phyloP scores from a whole-genome alignment of 2,888 invertebrate species.

The Formica aserva region DNA sequence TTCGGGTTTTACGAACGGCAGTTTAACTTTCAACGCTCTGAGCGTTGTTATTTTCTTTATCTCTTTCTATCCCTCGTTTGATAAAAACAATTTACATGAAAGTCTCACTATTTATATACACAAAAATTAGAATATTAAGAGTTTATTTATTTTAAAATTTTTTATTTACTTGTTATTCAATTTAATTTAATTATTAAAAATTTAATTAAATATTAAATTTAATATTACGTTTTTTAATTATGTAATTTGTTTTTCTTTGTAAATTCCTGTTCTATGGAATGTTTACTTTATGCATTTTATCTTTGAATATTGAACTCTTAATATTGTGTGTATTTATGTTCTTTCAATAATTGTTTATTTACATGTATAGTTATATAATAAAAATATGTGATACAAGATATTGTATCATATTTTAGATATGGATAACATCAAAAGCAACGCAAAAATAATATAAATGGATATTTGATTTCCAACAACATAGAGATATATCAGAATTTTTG shows the following conservation, averaged over 20 bases:
- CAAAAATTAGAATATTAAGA: not conserved
- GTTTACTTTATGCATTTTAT: not conserved
- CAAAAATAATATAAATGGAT: not conserved
- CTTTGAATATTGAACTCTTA: not conserved
- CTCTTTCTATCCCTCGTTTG: not conserved
- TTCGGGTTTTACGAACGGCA: constrained; percentile 1
- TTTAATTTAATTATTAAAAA: not conserved
- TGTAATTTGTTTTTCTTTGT: not conserved
- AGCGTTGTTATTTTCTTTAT: not conserved
- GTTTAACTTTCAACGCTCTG: constrained; percentile 6
- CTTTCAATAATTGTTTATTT: not conserved
- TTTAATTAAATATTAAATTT: not conserved
- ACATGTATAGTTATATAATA: not conserved
- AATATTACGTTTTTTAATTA: not conserved
- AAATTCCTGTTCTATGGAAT: not conserved
- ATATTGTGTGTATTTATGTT: not conserved
- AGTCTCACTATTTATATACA: not conserved
- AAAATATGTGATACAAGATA: not conserved
- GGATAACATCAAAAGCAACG: not conserved
- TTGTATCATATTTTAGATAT: not conserved
- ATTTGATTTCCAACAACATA: not conserved
- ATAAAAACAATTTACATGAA: constrained; percentile 4
- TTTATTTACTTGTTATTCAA: not conserved
- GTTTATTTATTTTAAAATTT: not conserved
- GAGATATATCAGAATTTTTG: not conserved